phyloP scores from a whole-genome alignment of 2,113 vertebrate species.

The Martes martes region DNA sequence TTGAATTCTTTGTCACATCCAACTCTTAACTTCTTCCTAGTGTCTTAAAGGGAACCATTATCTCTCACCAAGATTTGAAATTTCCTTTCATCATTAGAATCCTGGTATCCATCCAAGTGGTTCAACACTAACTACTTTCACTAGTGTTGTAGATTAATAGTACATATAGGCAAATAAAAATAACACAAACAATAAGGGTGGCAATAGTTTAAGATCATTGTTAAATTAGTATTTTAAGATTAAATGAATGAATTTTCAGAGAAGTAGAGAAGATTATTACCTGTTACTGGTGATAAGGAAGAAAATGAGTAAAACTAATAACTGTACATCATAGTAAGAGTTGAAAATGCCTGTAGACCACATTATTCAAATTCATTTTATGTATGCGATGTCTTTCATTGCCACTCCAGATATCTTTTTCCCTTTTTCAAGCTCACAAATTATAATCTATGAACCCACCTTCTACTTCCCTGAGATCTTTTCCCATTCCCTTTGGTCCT shows the following conservation, averaged over 20 bases:
- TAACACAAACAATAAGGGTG: background rate
- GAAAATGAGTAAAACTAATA: background rate
- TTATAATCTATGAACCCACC: background rate
- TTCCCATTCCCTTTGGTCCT: background rate
- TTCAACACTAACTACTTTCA: background rate
- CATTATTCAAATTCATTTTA: constrained; percentile 1
- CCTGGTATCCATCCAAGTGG: background rate
- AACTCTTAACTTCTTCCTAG: background rate
- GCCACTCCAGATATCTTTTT: background rate
- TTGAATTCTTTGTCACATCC: background rate
- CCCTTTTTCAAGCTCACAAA: background rate
- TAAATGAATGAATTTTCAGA: background rate
- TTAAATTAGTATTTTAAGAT: constrained; percentile 17
- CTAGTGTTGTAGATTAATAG: background rate
- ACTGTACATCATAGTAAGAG: background rate
- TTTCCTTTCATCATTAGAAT: background rate
- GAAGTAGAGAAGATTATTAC: background rate
- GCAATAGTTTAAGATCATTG: background rate
- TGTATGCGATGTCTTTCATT: background rate
- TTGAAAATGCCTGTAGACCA: background rate
- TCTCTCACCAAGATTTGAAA: background rate
- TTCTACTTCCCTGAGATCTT: background rate
- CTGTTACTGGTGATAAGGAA: background rate
- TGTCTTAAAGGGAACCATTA: background rate
- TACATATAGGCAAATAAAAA: background rate